Evolutionary conservation across 2,888 invertebrate species (phyloP), one percentile per base, ranked within the genome.

Genomic region (Mythimna pallens): DNA sequence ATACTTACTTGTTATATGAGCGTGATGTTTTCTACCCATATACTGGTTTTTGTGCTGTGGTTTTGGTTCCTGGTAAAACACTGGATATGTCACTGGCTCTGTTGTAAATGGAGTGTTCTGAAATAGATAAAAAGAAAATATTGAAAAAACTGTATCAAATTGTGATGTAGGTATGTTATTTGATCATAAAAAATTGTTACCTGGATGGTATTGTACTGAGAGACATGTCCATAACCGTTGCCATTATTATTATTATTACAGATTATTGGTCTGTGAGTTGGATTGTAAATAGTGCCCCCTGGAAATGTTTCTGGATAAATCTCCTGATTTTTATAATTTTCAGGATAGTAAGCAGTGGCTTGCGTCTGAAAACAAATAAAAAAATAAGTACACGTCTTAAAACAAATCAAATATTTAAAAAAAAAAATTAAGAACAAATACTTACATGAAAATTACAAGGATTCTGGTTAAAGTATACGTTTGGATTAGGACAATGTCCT

Each of bases 1-100:
- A 65, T 65, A 85, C 90, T 88, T 85, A 90, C 90, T 66, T 40
- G 78, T 82, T 6, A 87, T 88, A n/a, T 85, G 86, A 17, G 86
- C 86, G 25, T 59, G 76, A 69, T 86, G 88, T 58, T 25, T 73
- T 57, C 71, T 82, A 3, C 1, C 57, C 36, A 79, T 81, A 20
- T n/a, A 34, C 22, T 66, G 43, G 59, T 66, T 58, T 8, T 40
- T 52, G 63, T n/a, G 58, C 62, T 57, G 9, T 34, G 52, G 61
- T 34, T 10, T 65, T 30, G 72, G 68, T 2, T 78, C 70, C 10
- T 50, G 12, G 3, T 76, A 20, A 62, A 71, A 73, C 12, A 65
- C 52, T 64, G 73, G 73, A 63, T 64, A 54, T 8, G 59, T 4
- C 1, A 73, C 65, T 36, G 70, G 64, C 22, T 70, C 75, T 25